A percentile compares a stretch with the other conserved stretches of the same genome.
Conservation (phyloP, 1,140 invertebrate genomes). For the Saccostrea glomerata region DNA sequence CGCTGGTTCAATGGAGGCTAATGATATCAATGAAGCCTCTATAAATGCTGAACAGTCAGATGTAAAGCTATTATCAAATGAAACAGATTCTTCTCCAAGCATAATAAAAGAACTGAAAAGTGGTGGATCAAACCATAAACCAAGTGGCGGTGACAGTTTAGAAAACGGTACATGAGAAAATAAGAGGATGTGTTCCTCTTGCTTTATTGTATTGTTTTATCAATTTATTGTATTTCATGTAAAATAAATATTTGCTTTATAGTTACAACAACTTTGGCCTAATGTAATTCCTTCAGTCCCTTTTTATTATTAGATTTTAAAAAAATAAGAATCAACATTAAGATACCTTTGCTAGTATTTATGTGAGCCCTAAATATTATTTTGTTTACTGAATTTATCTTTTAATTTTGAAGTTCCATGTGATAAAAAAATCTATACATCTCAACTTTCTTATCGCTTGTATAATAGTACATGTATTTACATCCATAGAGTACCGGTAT, state of each 20-base stretch:
- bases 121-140: background rate
- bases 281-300: background rate
- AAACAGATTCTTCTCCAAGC: background rate
- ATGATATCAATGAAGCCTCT: background rate
- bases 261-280: background rate
- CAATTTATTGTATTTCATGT: background rate
- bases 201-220: background rate
- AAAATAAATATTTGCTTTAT: background rate
- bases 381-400: no score
- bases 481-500: no score
- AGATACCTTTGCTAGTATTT: no score
- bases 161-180: background rate
- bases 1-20: background rate
- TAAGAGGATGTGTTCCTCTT: background rate
- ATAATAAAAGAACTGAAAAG: background rate
- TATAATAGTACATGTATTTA: no score
- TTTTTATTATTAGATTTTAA: no score
- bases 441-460: no score
- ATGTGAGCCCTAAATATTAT: no score
- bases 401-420: no score
- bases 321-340: no score
- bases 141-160: background rate
- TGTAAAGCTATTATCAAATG: background rate
- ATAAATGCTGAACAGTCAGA: background rate
- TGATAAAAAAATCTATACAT: no score